Evolutionary conservation across 2,888 invertebrate species (phyloP).

Genomic region (Embidobia sp.): DNA sequence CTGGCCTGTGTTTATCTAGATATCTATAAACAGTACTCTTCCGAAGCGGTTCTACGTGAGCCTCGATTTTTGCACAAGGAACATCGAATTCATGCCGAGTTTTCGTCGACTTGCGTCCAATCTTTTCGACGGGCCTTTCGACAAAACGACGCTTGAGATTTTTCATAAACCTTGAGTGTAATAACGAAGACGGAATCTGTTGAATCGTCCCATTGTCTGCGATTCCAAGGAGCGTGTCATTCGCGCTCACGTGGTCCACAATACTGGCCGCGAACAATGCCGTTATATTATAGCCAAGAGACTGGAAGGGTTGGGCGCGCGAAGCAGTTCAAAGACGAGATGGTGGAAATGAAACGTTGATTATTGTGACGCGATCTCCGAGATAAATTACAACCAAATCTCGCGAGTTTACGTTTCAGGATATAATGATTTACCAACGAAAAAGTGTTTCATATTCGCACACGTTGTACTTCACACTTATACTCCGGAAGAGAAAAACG

Average conservation of each 20-base stretch:
- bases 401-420: not conserved
- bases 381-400: not conserved
- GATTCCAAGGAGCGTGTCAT: slow-evolving; percentile 37
- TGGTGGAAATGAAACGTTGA: slow-evolving; percentile 27
- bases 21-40: too few species aligned
- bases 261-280: slow-evolving; percentile 39
- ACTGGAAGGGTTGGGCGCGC: slow-evolving; percentile 23
- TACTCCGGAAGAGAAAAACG: too few species aligned
- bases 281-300: slow-evolving; percentile 28
- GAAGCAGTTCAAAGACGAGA: slow-evolving; percentile 20
- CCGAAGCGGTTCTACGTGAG: too few species aligned
- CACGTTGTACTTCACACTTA: too few species aligned
- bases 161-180: slow-evolving; percentile 2
- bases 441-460: too few species aligned
- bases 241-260: slow-evolving; percentile 29
- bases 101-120: too few species aligned
- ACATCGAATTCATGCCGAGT: too few species aligned
- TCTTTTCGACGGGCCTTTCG: too few species aligned
- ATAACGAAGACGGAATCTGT: slow-evolving; percentile 27
- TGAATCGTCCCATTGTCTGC: slow-evolving; percentile 43
- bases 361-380: slow-evolving; percentile 1
- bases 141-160: too few species aligned
- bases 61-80: not conserved
- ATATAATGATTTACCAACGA: not conserved
- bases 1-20: too few species aligned